phyloP scores from a whole-genome alignment of 2,797 vertebrate genomes.

The Emydoidea blandingii region DNA sequence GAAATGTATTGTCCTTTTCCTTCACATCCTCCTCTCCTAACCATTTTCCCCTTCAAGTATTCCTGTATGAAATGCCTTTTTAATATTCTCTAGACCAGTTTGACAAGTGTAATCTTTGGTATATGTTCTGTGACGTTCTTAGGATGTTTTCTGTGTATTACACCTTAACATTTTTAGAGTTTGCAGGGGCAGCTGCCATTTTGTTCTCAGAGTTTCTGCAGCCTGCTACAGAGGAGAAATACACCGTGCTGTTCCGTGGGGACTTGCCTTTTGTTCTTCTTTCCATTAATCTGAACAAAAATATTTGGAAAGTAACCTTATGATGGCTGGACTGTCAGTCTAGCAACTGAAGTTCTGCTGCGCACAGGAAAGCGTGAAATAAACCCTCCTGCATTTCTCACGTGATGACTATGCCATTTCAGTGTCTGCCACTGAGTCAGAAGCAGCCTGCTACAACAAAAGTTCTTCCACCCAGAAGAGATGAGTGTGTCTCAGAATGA shows the following conservation, averaged over 20 bases:
- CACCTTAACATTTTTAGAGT: background rate
- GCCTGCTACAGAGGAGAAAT: constrained; percentile 42
- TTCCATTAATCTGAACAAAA: constrained; percentile 32
- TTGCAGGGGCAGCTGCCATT: constrained; percentile 23
- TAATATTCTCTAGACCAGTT: background rate
- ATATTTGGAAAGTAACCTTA: background rate
- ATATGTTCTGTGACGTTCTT: background rate
- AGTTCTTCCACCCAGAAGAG: background rate
- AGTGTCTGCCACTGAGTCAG: background rate
- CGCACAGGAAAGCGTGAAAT: background rate
- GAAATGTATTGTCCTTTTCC: background rate
- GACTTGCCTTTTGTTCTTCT: constrained; percentile 16
- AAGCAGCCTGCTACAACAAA: background rate
- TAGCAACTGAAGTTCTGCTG: background rate
- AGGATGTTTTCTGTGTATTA: background rate
- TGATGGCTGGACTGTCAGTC: background rate
- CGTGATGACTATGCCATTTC: background rate
- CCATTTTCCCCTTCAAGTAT: background rate
- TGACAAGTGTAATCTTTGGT: background rate
- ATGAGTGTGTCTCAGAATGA: background rate
- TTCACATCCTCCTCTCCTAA: background rate
- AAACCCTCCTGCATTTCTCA: background rate
- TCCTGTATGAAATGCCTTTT: background rate
- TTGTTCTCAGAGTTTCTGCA: constrained; percentile 17
- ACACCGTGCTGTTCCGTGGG: background rate